Conservation (phyloP, 2,113 vertebrate species). For the Pogonocichla stellata region DNA sequence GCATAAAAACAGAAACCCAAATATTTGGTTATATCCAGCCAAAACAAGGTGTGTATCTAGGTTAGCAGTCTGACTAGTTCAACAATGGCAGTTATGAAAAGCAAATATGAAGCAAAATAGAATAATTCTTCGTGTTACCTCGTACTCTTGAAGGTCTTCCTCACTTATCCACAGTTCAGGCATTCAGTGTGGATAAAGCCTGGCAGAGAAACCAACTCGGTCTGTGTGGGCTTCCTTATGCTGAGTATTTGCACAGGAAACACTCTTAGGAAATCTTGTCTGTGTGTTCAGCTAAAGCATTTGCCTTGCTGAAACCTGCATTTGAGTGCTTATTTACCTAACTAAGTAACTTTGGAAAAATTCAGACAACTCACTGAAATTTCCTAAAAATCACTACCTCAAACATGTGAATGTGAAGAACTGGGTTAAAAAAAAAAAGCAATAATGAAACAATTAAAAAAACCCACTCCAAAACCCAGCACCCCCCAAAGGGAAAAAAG, state of each 20-base stretch:
- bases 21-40: background rate
- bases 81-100: background rate
- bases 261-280: background rate
- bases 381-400: background rate
- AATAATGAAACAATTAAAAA: rapidly evolving
- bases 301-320: background rate
- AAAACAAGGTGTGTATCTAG: background rate
- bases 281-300: background rate
- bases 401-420: background rate
- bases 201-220: background rate
- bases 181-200: background rate
- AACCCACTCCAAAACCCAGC: rapidly evolving
- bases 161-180: background rate
- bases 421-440: background rate
- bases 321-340: background rate
- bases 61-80: background rate
- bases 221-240: background rate
- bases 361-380: background rate
- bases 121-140: background rate
- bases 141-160: background rate
- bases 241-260: background rate
- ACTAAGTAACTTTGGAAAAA: background rate
- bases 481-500: background rate
- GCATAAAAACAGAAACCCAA: background rate
- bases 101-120: background rate